Percentiles rank a stretch among this genome's conserved stretches.
Conservation (phyloP, 2,113 vertebrate species). For the Picathartes gymnocephalus region DNA sequence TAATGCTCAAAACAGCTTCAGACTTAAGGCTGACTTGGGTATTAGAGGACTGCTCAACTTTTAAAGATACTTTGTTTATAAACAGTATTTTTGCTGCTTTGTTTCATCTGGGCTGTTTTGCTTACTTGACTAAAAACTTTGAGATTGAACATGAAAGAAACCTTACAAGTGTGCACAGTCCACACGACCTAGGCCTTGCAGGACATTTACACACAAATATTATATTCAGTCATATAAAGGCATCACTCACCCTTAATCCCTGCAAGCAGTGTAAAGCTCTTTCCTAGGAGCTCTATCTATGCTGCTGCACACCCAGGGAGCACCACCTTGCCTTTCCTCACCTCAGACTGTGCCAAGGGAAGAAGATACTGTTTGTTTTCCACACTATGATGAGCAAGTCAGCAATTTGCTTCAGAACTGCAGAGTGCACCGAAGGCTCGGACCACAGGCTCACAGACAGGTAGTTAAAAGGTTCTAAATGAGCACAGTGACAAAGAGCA, state of each 20-base stretch:
- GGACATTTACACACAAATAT: background rate
- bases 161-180: background rate
- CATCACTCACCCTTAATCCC: no score
- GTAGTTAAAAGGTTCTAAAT: background rate
- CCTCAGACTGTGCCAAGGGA: background rate
- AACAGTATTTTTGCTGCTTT: background rate
- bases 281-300: no score
- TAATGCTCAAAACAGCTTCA: background rate
- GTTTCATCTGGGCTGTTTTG: background rate
- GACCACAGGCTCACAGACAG: background rate
- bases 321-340: background rate
- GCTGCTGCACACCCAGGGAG: background rate
- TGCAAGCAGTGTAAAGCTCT: no score
- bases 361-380: background rate
- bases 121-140: background rate
- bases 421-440: background rate
- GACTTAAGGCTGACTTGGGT: background rate
- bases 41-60: background rate
- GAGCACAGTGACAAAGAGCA: background rate
- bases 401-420: fast-evolving
- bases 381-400: background rate
- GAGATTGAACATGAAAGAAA: background rate
- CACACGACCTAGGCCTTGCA: background rate
- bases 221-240: background rate
- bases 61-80: background rate